A percentile compares a stretch with the other conserved stretches of the same genome.
Evolutionary conservation across 2,888 invertebrate species (phyloP).

Genomic region (Lypha dubia): DNA sequence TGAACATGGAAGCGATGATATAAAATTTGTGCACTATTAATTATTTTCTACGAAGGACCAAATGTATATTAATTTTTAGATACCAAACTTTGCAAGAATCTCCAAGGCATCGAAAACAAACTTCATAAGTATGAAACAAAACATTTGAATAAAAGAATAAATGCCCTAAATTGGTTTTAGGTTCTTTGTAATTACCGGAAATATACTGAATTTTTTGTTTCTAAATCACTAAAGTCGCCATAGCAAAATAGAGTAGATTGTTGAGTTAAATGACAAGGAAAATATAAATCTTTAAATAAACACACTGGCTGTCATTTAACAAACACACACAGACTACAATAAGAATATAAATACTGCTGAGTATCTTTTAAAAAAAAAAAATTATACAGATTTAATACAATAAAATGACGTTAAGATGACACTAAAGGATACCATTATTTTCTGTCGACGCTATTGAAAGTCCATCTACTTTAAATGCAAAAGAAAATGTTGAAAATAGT

Average conservation of each 20-base stretch:
- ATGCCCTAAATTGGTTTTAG: conserved; percentile 51
- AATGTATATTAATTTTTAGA: no score
- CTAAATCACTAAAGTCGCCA: neutral
- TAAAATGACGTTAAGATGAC: conserved; percentile 66
- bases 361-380: neutral
- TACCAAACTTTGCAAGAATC: neutral
- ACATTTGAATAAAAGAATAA: conserved; percentile 43
- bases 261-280: neutral
- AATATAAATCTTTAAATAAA: conserved; percentile 8
- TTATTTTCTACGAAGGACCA: no score
- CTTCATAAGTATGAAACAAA: neutral
- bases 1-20: no score
- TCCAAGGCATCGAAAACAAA: neutral
- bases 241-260: neutral
- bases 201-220: conserved; percentile 23
- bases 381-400: conserved; percentile 33
- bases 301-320: no score
- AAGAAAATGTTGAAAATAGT: conserved; percentile 20
- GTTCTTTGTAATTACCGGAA: conserved; percentile 49
- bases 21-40: no score
- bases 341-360: conserved; percentile 36
- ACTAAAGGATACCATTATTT: conserved; percentile 45
- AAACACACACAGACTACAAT: conserved; percentile 17
- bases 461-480: conserved; percentile 34
- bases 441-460: conserved; percentile 11